phyloP scores from a whole-genome alignment of 1,140 invertebrate species.

The Listronotus bonariensis region DNA sequence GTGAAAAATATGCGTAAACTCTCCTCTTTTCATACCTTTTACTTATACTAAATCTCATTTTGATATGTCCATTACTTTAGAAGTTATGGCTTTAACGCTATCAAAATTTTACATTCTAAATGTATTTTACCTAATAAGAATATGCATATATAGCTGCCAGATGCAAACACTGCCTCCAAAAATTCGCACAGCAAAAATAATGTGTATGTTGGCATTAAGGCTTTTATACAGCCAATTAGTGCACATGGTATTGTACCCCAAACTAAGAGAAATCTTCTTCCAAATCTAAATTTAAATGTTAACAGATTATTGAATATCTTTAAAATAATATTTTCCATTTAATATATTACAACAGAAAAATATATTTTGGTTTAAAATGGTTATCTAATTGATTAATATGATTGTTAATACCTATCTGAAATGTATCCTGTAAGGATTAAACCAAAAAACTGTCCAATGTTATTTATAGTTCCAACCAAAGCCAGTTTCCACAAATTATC shows the following conservation, averaged over 20 bases:
- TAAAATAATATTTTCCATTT: too few relatives aligned
- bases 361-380: too few relatives aligned
- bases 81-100: too few relatives aligned
- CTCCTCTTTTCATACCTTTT: too few relatives aligned
- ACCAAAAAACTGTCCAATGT: conserved; percentile 72
- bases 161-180: conserved; percentile 64
- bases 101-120: too few relatives aligned
- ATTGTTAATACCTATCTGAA: conserved; percentile 72
- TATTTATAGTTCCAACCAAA: conserved; percentile 73
- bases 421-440: conserved; percentile 69
- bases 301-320: too few relatives aligned
- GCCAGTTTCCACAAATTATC: conserved; percentile 72
- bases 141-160: conserved; percentile 67
- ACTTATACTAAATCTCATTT: too few relatives aligned
- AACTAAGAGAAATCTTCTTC: conserved; percentile 66
- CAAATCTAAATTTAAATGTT: conserved; percentile 65
- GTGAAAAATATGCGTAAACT: too few relatives aligned
- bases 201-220: conserved; percentile 67
- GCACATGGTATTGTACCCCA: conserved; percentile 62
- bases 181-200: conserved; percentile 69
- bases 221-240: conserved; percentile 65
- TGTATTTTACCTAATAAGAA: conserved; percentile 38
- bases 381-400: too few relatives aligned
- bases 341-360: too few relatives aligned
- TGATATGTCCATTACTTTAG: too few relatives aligned